Evolutionary conservation across 2,113 vertebrate species (phyloP), one percentile per base, ranked within the genome.

Genomic region (Arizona elegans): DNA sequence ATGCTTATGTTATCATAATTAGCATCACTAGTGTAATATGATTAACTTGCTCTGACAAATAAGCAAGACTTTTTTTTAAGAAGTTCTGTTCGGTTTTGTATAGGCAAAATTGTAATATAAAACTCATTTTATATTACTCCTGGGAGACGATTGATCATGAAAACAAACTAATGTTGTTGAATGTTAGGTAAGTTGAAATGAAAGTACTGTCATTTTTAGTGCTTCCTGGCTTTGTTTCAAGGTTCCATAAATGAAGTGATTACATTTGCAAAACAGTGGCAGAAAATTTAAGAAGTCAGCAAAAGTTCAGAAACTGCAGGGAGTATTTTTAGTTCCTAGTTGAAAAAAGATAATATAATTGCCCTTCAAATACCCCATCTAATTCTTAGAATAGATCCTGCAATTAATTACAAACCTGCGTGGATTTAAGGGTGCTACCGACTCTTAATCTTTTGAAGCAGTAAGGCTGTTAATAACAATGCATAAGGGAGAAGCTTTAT

Each of bases 231-330:
- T 92, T 92, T n/a, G 3, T 55, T 86, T 90, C 70, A 90, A 43
- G 43, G 19, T 93, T 93, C 70, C 88, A 93, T 89, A 92, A 85
- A 50, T 59, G 70, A 47, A 58, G 59, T 53, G 47, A 58, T 58
- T n/a, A 93, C n/a, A 43, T 59, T 53, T 59, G 54, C 47, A 62
- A 62, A 90, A 81, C 53, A 58, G 70, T 53, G n/a, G 43, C 70
- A 93, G 54, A 47, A 93, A 90, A 93, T 90, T 53, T 55, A 90
- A 90, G 29, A 85, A 92, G 87, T 92, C 88, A 89, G 92, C 87
- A 89, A 90, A 81, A 92, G 88, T 85, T 90, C 92, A 90, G 54
- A 93, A 90, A 90, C 12, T 19, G 58, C 56, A 90, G 58, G 91
- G n/a, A 81, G 26, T 86, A 93, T 90, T 93, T 90, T 93, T 90